Conservation (phyloP, 2,888 invertebrate species). For the Pegoplata infirma region DNA sequence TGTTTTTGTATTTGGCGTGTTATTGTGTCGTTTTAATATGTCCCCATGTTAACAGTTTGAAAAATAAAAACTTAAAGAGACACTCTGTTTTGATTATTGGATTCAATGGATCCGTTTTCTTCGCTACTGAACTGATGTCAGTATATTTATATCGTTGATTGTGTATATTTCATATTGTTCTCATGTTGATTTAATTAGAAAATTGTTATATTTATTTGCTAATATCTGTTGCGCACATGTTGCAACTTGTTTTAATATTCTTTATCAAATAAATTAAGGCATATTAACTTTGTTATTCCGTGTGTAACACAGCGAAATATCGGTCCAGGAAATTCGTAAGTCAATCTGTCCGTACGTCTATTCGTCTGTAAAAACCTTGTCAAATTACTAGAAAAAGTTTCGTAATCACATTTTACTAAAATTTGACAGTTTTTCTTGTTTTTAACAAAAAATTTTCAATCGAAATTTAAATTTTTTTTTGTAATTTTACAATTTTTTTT, state of each 20-base stretch:
- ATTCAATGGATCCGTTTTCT: neutral
- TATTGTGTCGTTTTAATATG: neutral
- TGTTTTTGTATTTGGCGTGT: neutral
- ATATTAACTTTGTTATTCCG: neutral
- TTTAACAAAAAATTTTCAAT: too few relatives aligned
- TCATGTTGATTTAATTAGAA: constrained; percentile 18
- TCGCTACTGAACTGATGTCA: neutral
- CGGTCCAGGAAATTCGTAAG: too few relatives aligned
- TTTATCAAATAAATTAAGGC: neutral
- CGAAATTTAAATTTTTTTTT: too few relatives aligned
- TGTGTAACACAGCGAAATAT: neutral
- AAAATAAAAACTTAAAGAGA: neutral
- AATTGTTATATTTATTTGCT: constrained; percentile 13
- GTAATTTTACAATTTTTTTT: too few relatives aligned
- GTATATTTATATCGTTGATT: too few relatives aligned
- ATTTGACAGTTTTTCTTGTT: too few relatives aligned
- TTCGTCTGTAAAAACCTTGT: too few relatives aligned
- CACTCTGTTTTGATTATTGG: neutral
- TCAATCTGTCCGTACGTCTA: too few relatives aligned
- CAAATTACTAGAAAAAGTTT: too few relatives aligned
- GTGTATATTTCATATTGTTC: constrained; percentile 1
- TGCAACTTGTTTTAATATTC: neutral
- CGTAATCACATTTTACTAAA: too few relatives aligned
- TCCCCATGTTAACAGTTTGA: neutral
- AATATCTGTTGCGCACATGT: neutral